These are phyloP conservation scores for Laterallus jamaicensis DNA, from an alignment of 2,113 vertebrate genomes.

Conservation along the genomic window DNA sequence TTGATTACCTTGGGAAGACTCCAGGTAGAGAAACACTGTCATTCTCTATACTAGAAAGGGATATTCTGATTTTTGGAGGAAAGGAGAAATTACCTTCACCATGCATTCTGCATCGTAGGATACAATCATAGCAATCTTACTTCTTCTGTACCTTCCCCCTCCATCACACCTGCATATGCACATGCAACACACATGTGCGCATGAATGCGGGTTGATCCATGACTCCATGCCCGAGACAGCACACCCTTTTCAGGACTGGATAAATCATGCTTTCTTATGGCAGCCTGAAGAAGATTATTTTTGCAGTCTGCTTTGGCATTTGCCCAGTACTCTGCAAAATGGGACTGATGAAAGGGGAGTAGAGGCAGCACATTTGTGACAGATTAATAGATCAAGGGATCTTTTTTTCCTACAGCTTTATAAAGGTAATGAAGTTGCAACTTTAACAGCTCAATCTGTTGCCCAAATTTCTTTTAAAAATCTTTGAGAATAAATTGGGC, in stretches of 20 bases:
- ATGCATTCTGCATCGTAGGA: not conserved
- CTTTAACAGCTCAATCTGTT: not conserved
- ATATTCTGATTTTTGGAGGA: not conserved
- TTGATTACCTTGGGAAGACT: not conserved
- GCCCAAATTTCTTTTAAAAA: not conserved
- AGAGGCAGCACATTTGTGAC: not conserved
- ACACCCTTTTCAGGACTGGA: not conserved
- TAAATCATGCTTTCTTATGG: not conserved
- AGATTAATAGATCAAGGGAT: not conserved
- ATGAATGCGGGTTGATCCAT: not conserved
- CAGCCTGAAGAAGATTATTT: not conserved
- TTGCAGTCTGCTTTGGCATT: not conserved
- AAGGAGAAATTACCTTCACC: not conserved
- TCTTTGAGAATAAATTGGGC: not conserved
- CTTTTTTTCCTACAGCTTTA: not conserved
- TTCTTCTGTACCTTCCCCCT: not conserved
- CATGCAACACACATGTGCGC: not conserved
- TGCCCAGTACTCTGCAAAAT: not conserved
- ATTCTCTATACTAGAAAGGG: not conserved
- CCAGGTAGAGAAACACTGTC: not conserved
- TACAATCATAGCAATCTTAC: not conserved
- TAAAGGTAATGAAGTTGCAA: not conserved
- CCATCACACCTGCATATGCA: not conserved
- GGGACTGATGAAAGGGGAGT: not conserved
- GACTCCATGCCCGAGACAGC: not conserved